Evolutionary conservation across 2,888 invertebrate species (phyloP), one percentile per base, ranked within the genome.

Genomic region (Platyscelio sp.): DNA sequence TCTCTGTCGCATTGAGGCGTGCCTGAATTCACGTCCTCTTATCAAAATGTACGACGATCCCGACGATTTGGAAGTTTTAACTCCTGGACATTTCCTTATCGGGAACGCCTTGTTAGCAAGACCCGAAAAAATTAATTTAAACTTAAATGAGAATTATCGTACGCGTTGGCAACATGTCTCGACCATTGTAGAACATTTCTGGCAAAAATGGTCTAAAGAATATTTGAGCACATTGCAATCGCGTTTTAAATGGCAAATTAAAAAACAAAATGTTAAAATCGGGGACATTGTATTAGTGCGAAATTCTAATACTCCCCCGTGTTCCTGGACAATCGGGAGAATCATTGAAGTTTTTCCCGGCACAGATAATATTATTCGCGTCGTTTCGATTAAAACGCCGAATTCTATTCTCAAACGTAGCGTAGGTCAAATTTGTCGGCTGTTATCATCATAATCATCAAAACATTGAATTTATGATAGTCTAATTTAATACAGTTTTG

Each of bases 221-320:
- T 90, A 90, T 27, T 54, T 90, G 5, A 63, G 76, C n/a, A 58
- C 71, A 1, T 83, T 90, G 2, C 90, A 89, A 61, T 83, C 87
- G 24, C 58, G 89, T 4, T n/a, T 54, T 1, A 88, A 90, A 74
- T 89, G 89, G 89, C 56, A 26, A 0, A n/a, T 29, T 1, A 63
- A 61, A 54, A 26, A 24, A 11, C 7, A 2, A 2, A 22, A 54
- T 20, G n/a, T 76, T 3, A 63, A 75, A 26, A 1, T 63, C 2
- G 63, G 63, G 0, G 63, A 63, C 7, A 43, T 75, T 7, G 75
- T 63, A 4, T 22, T 75, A 5, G 49, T 65, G 5, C 15, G 29
- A 15, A 40, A 63, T 18, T n/a, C 51, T 2, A 33, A 43, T 13
- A 56, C 33, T 18, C 67, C 67, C 3, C 76, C 76, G 22, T 54